Evolutionary conservation across 2,888 invertebrate species (phyloP), one percentile per base, ranked within the genome.

Genomic region (Caenorhabditis auriculariae): DNA sequence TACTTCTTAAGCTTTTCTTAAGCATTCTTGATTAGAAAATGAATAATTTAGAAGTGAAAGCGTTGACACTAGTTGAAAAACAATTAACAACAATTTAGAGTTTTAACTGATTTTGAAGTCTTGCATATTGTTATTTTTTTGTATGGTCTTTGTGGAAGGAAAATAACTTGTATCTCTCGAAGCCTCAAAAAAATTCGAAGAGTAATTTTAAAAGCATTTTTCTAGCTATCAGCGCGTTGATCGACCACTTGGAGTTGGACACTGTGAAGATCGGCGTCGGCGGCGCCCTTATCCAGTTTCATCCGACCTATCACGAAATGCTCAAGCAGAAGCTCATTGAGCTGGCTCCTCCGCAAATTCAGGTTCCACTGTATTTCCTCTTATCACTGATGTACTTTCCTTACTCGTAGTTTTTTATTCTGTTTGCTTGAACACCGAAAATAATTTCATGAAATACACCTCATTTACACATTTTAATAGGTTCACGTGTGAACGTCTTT

Each of bases 281-380:
- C 48, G 81, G 81, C 28, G 80, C 80, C 1, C 67, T 82, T 44
- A 77, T 81, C 39, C 81, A 81, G 60, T 81, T 82, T 69, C 82
- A 81, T 56, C 81, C 81, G 12, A 78, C 77, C 4, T 81, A 79
- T 58, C 76, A 77, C 54, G 65, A 65, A 17, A 60, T 80, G 53
- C 66, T 81, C 26, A 63, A 78, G 44, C 63, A 72, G 23, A 67
- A 78, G 39, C 62, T 81, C n/a, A 60, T 57, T 27, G 61, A 66
- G 12, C 50, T 82, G 44, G 76, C 76, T 9, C 81, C 81, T n/a
- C n/a, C n/a, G n/a, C n/a, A n/a, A n/a, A n/a, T n/a, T n/a, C n/a
- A n/a, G n/a, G n/a, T n/a, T n/a, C n/a, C n/a, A n/a, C n/a, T n/a
- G n/a, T n/a, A n/a, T n/a, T n/a, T n/a, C n/a, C n/a, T n/a, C n/a